These are phyloP conservation scores for Palythoa grandiflora DNA, from an alignment of 92 coral and sea anemone genomes.

Conservation along the genomic window DNA sequence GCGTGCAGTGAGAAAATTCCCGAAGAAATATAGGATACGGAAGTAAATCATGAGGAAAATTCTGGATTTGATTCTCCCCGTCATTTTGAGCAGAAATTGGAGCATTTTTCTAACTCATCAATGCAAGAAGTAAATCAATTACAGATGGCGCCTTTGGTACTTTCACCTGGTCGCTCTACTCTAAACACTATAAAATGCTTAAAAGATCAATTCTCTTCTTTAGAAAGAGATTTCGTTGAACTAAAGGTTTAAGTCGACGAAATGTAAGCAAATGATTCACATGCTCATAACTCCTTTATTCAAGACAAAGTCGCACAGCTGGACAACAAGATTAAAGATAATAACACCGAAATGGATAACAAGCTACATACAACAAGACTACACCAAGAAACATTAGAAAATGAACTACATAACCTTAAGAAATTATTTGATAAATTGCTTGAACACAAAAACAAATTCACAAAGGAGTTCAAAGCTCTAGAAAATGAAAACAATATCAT, in stretches of 20 bases:
- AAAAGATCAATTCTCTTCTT: constrained; percentile 14
- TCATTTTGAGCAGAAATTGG: constrained; percentile 1
- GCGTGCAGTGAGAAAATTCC: constrained; percentile 20
- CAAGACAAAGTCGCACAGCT: constrained; percentile 7
- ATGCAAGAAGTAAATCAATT: not conserved
- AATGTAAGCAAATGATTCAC: not conserved
- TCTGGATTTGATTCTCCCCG: not conserved
- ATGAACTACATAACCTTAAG: not conserved
- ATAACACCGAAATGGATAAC: not conserved
- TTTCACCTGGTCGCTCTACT: constrained; percentile 30
- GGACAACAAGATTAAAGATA: not conserved
- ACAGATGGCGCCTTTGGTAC: not conserved
- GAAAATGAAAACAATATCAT: not conserved
- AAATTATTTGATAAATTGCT: not conserved
- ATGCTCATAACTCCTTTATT: not conserved
- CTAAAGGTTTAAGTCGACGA: constrained; percentile 12
- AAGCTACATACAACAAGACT: not conserved
- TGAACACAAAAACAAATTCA: not conserved
- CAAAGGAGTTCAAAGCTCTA: not conserved
- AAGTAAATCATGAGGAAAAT: constrained; percentile 5
- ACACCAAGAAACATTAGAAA: not conserved
- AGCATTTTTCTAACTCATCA: not conserved
- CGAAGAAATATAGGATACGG: not conserved
- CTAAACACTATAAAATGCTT: not conserved
- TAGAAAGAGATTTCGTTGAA: constrained; percentile 7